Evolutionary conservation across 2,113 vertebrate genomes (phyloP).

Genomic region (Catharus minimus): DNA sequence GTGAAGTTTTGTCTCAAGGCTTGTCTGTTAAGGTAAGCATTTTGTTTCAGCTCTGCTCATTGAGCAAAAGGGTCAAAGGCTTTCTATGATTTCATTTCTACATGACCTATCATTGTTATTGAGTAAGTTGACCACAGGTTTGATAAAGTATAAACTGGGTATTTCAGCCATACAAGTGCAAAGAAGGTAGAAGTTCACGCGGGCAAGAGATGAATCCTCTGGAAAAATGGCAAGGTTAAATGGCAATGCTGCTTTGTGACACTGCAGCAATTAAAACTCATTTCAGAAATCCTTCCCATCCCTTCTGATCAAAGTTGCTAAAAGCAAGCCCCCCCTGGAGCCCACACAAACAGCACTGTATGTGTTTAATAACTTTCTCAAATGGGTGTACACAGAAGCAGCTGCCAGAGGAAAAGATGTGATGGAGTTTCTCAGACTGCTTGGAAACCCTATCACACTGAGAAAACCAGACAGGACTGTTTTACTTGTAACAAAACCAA

Average conservation of each 20-base stretch:
- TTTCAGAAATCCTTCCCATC: background rate
- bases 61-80: background rate
- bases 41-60: background rate
- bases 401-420: background rate
- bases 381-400: background rate
- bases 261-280: background rate
- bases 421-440: background rate
- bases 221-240: background rate
- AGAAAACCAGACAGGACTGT: conserved; percentile 21
- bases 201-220: background rate
- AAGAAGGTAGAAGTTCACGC: background rate
- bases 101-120: background rate
- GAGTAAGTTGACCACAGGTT: background rate
- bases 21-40: background rate
- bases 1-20: background rate
- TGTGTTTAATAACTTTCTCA: background rate
- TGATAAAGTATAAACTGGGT: background rate
- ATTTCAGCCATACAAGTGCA: background rate
- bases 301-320: background rate
- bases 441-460: background rate
- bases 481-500: conserved; percentile 10
- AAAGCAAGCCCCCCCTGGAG: background rate
- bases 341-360: background rate
- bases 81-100: background rate
- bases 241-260: background rate